These are phyloP conservation scores for Heliconius hewitsoni DNA, from an alignment of 1,140 invertebrate species.

Conservation along the genomic window DNA sequence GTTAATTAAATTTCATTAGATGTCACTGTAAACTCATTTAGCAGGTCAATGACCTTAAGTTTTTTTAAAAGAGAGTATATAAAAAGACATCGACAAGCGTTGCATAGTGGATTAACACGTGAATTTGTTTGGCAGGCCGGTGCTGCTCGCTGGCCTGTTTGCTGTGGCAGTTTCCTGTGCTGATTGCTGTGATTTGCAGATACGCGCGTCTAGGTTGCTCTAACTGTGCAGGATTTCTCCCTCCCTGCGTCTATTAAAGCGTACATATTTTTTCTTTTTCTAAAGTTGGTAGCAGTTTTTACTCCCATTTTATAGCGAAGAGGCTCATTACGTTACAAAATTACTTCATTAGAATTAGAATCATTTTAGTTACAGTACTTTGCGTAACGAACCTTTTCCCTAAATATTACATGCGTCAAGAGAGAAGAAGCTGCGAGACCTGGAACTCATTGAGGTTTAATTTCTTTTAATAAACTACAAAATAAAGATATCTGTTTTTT, in stretches of 20 bases:
- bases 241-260: conserved; percentile 52
- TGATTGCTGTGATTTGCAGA: conserved; percentile 78
- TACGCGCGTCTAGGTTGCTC: conserved; percentile 66
- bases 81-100: conserved; percentile 35
- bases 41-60: background rate
- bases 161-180: conserved; percentile 79
- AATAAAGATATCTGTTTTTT: background rate
- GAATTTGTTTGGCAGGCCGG: conserved; percentile 79
- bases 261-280: background rate
- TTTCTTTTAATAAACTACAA: background rate
- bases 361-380: background rate
- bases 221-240: conserved; percentile 48
- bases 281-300: background rate
- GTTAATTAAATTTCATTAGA: background rate
- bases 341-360: background rate
- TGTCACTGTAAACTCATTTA: background rate
- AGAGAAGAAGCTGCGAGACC: conserved; percentile 32
- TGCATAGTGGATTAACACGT: conserved; percentile 65
- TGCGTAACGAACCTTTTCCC: conserved; percentile 32
- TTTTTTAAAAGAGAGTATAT: conserved; percentile 4
- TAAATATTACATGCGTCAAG: conserved; percentile 28
- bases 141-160: conserved; percentile 79
- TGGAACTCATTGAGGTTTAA: conserved; percentile 5
- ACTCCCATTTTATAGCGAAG: conserved; percentile 20
- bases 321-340: conserved; percentile 9